Evolutionary conservation across 2,888 invertebrate species (phyloP), one percentile per base, ranked within the genome.

Genomic region (Dascillus cervinus): DNA sequence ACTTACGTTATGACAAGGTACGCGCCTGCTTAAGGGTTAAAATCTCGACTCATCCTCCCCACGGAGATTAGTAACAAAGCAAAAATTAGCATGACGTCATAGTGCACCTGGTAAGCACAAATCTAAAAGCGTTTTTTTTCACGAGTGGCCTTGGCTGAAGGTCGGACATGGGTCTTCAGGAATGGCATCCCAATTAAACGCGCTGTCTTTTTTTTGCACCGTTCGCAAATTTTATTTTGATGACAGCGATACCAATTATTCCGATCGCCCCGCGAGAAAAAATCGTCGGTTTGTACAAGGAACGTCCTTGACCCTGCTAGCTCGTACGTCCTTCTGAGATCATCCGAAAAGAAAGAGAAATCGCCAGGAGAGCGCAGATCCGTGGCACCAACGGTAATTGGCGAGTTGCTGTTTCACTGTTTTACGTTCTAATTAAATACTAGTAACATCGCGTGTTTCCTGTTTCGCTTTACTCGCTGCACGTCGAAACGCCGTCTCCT

Each of bases 311-410:
- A 47, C 51, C 48, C 35, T 37, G 22, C 32, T 21, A 25, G 23
- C 34, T 32, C 20, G 33, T 34, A 41, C 43, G 48, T 42, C 49
- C 49, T 50, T 50, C 46, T 44, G 31, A 38, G 44, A 44, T 46
- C 43, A 45, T 44, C 44, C 39, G 32, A 34, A 47, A 46, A 39
- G 46, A 46, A 44, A 46, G 43, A 44, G 47, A 45, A 47, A 43
- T 22, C 37, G 32, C 40, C 26, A 13, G 22, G 25, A 39, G 32
- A n/a, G n/a, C 32, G 28, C 38, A 38, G 44, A 48, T 47, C 39
- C 30, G 34, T 42, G 47, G 44, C 48, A 49, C 44, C 50, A 43
- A 43, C 46, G 40, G 45, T 49, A 50, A 49, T 50, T 48, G 45
- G 42, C 47, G 32, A 41, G 43, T 32, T 37, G 41, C 37, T 34